These are phyloP conservation scores for Lamellibrachia luymesi DNA, from an alignment of 1,140 invertebrate genomes.

Conservation along the genomic window DNA sequence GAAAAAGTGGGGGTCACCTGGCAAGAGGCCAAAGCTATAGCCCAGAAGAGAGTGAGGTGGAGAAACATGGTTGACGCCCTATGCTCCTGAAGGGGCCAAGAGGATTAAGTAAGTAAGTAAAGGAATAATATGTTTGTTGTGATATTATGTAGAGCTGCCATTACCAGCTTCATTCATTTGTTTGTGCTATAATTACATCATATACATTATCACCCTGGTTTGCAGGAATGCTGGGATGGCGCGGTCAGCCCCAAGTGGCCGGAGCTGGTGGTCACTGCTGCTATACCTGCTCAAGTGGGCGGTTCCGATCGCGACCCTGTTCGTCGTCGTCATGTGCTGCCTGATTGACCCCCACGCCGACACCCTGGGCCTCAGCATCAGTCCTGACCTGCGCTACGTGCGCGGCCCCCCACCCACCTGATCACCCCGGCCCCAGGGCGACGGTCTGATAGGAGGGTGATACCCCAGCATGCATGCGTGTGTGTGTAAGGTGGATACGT, in stretches of 20 bases:
- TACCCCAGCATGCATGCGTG: neutral
- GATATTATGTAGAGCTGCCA: neutral
- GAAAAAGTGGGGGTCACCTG: too few relatives aligned
- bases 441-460: neutral
- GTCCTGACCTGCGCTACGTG: neutral
- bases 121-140: neutral
- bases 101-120: too few relatives aligned
- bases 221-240: neutral
- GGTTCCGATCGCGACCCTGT: neutral
- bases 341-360: neutral
- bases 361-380: neutral
- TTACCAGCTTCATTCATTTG: neutral
- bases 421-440: neutral
- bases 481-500: neutral
- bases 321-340: neutral
- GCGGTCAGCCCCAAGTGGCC: neutral
- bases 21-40: too few relatives aligned
- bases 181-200: neutral
- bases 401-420: neutral
- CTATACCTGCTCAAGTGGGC: neutral
- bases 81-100: too few relatives aligned
- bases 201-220: neutral
- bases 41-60: too few relatives aligned
- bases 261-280: neutral
- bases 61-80: too few relatives aligned